phyloP scores from a whole-genome alignment of 2,113 vertebrate genomes.

The Seriola rivoliana region DNA sequence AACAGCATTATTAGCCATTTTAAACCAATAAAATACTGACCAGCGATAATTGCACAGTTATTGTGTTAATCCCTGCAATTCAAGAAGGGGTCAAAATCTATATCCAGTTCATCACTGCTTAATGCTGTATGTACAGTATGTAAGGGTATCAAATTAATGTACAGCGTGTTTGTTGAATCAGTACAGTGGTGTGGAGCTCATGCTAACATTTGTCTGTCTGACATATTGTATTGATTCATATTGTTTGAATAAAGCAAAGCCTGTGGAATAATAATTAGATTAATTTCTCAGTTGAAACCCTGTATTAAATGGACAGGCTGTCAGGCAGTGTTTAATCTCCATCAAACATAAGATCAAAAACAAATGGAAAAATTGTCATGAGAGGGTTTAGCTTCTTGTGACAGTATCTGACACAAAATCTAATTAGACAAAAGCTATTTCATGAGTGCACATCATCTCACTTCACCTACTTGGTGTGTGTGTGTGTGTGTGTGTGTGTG shows the following conservation, averaged over 20 bases:
- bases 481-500: conserved; percentile 1
- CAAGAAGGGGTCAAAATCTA: no score
- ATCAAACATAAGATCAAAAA: conserved; percentile 18
- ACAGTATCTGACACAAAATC: conserved; percentile 31
- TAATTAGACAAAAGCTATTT: conserved; percentile 53
- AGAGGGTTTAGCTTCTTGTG: conserved; percentile 18
- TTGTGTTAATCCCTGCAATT: no score
- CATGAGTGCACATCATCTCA: conserved; percentile 6
- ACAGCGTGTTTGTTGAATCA: background rate
- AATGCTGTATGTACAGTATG: background rate
- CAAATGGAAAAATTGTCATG: background rate
- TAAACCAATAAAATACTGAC: no score
- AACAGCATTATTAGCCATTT: background rate
- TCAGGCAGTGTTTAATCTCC: conserved; percentile 18
- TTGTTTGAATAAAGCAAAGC: background rate
- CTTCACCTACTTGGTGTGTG: background rate
- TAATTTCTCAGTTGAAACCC: background rate
- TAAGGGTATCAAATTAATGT: background rate
- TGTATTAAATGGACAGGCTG: background rate
- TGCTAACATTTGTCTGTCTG: background rate
- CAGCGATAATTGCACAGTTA: no score
- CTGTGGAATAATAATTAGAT: conserved; percentile 12
- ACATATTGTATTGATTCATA: background rate
- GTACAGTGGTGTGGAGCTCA: background rate
- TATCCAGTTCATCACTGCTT: background rate